Base-by-base conservation (phyloP, 2,797 vertebrate species). In the Perdix hodgsoniae region DNA sequence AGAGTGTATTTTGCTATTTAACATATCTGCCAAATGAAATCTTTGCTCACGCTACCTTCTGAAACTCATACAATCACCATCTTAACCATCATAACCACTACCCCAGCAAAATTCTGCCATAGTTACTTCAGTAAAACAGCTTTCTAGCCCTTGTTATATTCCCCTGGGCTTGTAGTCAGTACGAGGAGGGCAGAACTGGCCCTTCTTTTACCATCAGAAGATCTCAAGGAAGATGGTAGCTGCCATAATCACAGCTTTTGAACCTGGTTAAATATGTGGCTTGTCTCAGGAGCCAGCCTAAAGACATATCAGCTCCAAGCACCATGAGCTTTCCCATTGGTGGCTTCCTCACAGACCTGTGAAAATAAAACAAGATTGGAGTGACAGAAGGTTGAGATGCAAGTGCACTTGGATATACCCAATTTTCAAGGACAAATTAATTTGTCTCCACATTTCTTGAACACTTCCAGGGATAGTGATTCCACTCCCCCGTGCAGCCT, bases 11-110 rank as follows among this genome's bases (percentile, higher is more conserved):
- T 89, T 81, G 59, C 87, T 86, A 67, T 81, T 91, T 86, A 83
- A 91, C 50, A 31, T 22, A 76, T 76, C 40, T 88, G 19, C 40
- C 69, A 88, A 66, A 33, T 60, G 33, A 93, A 91, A 95, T 86
- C 21, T 33, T 35, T 22, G 21, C 64, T 91, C 39, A 71, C 73
- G 56, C 61, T 64, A 78, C 21, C 52, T 70, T 93, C 91, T 70
- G 47, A 86, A 90, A 82, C 35, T 67, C 29, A 31, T 44, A 79
- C 85, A 87, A 47, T 67, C 69, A 71, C 22, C 11, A 11, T 42
- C 23, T 10, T 52, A 52, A 33, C 15, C 3, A 4, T 29, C 35
- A 47, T 16, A 73, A 54, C 24, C 71, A 61, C 27, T 14, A 82
- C 17, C 35, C 52, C 45, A 63, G 63, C 22, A 66, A 27, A 66